Evolutionary conservation across 2,888 invertebrate genomes (phyloP), one percentile per base, ranked within the genome.

Genomic region (Frankliniella fusca): DNA sequence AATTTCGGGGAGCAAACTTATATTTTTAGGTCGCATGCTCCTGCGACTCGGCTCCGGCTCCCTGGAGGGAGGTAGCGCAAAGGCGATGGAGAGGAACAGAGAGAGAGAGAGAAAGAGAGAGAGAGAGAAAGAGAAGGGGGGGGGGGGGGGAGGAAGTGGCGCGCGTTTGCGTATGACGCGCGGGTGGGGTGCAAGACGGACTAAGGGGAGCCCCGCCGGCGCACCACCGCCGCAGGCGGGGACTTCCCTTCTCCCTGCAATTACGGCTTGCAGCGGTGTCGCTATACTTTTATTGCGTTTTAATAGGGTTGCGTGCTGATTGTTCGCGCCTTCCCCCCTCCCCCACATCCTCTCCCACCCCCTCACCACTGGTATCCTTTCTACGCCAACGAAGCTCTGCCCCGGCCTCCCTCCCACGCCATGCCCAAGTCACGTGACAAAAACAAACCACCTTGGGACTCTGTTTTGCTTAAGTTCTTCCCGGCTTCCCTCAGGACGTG

Each of bases 241-340:
- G 70, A 76, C 70, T 27, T 76, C 70, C 27, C 70, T 76, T 70
- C 38, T 76, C 70, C 70, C 70, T 27, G 27, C 70, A 76, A 76
- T 76, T 76, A 76, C 27, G 23, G 23, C 70, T 12, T 27, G 70
- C 70, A 8, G 10, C 70, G 23, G 70, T 70, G 70, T 76, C 70
- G 27, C 70, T 27, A 27, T 23, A 76, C 70, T 76, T 76, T 76
- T 27, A 76, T 76, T 76, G 70, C 70, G 70, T 76, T 76, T 76
- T 76, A 76, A 76, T 76, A 76, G 70, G 70, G 70, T 27, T 76
- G 70, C 70, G 27, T 27, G 70, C 70, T 27, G 70, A 76, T 76
- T 76, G 70, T 76, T 23, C 70, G 23, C 65, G 3, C 54, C 54
- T 20, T 54, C 54, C 15, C 70, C 7, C 23, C 23, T 54, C 54